Evolutionary conservation across 2,113 vertebrate species (phyloP), one percentile per base, ranked within the genome.

Genomic region (Rhinoptilus africanus): DNA sequence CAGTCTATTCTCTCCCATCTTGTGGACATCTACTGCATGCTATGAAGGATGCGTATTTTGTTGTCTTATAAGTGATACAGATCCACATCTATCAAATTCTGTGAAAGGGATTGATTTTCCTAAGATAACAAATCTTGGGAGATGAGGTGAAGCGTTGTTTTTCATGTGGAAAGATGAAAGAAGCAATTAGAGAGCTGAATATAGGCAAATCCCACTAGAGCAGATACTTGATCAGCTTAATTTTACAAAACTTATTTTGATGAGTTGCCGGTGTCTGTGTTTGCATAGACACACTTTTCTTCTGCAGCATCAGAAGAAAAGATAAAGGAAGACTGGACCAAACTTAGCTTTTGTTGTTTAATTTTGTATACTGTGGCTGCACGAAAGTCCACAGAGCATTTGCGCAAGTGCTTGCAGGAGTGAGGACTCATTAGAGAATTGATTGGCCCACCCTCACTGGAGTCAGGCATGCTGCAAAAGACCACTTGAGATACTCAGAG

Each of bases 81-180:
- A 94, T 92, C 82, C 73, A 81, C 75, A 91, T 76, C 53, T 67
- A 82, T 90, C 53, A 94, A 81, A 86, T 87, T 80, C 53, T 3
- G 3, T 85, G 51, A 82, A 95, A 71, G 68, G 41, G 37, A 93
- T 97, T 96, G 78, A 85, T 93, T 96, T 96, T 85, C 66, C 57
- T 95, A 88, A 88, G 86, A 39, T 95, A 97, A 83, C 50, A 90
- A 73, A 76, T 93, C 68, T 88, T 90, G 81, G 64, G 78, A 91
- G 76, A 76, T 63, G 77, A 96, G 50, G 72, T 66, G 39, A 94
- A 92, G 64, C 57, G 50, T 84, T 89, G 66, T 67, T 93, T 97
- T 89, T 95, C 92, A 86, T 73, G 66, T 43, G 57, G 59, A 91
- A 81, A 92, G 72, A 93, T 96, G 88, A 96, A 95, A 96, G 90